Evolutionary conservation across 2,888 invertebrate genomes (phyloP), one percentile per base, ranked within the genome.

Genomic region (Opisthograptis luteolata): DNA sequence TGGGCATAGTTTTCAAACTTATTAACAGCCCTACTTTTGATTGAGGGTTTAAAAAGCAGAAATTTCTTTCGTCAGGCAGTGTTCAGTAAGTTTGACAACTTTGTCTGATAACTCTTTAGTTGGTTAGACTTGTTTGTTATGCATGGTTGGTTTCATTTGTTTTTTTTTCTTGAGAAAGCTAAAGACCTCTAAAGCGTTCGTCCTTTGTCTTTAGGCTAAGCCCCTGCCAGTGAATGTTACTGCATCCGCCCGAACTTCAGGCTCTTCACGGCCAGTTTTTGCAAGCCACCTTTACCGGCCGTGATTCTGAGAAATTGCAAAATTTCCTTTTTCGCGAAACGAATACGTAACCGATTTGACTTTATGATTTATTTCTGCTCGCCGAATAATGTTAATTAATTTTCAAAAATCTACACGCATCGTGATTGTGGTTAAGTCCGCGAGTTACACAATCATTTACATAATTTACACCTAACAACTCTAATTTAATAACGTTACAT

Each of bases 381-480:
- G 13, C 24, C 8, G 36, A 49, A 42, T 20, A 43, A 37, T 34
- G 10, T 24, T 25, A 43, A 43, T 48, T 39, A 44, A 44, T 50
- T 39, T 58, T 37, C 19, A 35, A 30, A 36, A 55, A 47, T 39
- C 32, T 44, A 34, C 28, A 47, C 47, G 36, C 45, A 34, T 37
- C 40, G 49, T 52, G 34, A 43, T 42, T 49, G 47, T 51, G 24
- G 36, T 46, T 45, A 40, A 40, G 43, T 42, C 35, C 7, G 28
- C 30, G 30, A 47, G 45, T 60, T 60, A 55, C 54, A 58, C 52
- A 63, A 63, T 32, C 40, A 57, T 59, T 63, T 60, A 59, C 63
- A 60, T 63, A 63, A 60, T 63, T 54, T 56, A 36, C 32, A 36
- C 48, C 40, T 47, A 50, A 35, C 46, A 45, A 27, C 19, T 45